phyloP scores from a whole-genome alignment of 2,113 vertebrate genomes.

The Loxodonta africana region DNA sequence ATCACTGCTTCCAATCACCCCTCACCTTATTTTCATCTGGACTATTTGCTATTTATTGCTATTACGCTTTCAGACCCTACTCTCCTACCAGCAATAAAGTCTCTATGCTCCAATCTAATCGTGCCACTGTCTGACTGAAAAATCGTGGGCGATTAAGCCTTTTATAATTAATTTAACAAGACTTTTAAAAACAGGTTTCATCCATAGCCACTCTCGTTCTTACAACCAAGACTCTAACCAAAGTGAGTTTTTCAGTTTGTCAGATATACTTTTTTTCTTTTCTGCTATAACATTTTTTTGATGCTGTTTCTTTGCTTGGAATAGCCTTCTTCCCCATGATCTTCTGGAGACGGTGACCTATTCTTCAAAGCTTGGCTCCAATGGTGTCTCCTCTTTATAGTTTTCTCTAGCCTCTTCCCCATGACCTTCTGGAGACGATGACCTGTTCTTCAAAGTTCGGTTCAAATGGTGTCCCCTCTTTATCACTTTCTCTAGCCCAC shows the following conservation, averaged over 20 bases:
- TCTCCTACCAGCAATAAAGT: background rate
- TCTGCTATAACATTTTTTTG: too few relatives aligned
- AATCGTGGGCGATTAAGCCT: background rate
- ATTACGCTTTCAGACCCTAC: background rate
- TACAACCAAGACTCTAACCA: background rate
- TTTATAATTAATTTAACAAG: too few relatives aligned
- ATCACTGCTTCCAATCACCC: background rate
- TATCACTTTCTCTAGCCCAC: background rate
- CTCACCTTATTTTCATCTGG: background rate
- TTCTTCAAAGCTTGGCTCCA: background rate
- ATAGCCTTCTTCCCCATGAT: background rate
- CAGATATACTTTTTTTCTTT: too few relatives aligned
- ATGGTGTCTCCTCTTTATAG: background rate
- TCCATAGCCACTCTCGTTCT: background rate
- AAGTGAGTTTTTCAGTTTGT: background rate
- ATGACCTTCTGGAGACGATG: background rate
- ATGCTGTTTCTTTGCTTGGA: background rate
- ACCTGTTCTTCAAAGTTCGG: background rate
- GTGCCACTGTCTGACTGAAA: background rate
- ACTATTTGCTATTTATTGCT: background rate
- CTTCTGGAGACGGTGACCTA: background rate
- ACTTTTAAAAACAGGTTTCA: background rate
- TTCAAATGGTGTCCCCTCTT: background rate
- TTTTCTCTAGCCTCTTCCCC: too few relatives aligned
- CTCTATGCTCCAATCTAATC: background rate